These are phyloP conservation scores for Fukomys damarensis DNA, from an alignment of 2,113 vertebrate genomes.

Conservation along the genomic window DNA sequence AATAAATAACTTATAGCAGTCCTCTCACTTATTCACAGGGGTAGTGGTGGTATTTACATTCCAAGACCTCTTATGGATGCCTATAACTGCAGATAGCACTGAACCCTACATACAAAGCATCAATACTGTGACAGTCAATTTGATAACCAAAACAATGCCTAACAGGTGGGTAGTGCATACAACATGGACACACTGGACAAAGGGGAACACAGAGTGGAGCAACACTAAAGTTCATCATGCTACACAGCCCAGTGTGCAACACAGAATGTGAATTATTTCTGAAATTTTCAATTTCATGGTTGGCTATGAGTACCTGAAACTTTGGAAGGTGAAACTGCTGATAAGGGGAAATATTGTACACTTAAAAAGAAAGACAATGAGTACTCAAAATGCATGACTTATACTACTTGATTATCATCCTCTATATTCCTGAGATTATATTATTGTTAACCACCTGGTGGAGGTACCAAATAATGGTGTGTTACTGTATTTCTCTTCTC, in stretches of 20 bases:
- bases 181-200: not conserved
- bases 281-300: not conserved
- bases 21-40: not conserved
- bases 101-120: not conserved
- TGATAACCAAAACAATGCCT: not conserved
- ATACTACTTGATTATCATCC: not conserved
- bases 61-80: not conserved
- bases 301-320: not conserved
- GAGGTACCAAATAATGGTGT: not conserved
- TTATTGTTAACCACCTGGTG: too few species aligned
- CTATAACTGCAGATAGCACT: not conserved
- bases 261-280: not conserved
- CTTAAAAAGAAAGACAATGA: conserved; percentile 2
- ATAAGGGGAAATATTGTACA: not conserved
- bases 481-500: not conserved
- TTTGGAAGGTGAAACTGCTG: not conserved
- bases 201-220: not conserved
- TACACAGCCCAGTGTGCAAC: not conserved
- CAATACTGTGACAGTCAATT: too few species aligned
- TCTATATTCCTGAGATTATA: not conserved
- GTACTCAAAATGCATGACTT: not conserved
- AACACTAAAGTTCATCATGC: not conserved
- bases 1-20: not conserved
- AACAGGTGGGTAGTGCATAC: not conserved
- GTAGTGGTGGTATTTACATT: not conserved